A percentile compares a stretch with the other conserved stretches of the same genome.
phyloP scores from a whole-genome alignment of 2,113 vertebrate genomes.

The Ciconia stormi region DNA sequence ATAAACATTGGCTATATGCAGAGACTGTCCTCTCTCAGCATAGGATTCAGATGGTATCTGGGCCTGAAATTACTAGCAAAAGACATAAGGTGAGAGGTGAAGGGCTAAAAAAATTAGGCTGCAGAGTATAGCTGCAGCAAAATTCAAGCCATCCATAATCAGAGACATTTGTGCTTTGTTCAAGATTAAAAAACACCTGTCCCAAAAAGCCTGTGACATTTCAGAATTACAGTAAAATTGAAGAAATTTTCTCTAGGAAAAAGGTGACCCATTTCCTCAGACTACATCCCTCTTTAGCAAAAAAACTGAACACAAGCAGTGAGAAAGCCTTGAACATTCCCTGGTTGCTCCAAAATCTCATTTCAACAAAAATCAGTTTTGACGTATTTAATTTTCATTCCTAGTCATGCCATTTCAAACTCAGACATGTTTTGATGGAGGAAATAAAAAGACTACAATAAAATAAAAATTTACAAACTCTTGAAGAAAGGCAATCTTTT shows the following conservation, averaged over 20 bases:
- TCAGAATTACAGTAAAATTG: constrained; percentile 40
- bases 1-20: neutral
- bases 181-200: neutral
- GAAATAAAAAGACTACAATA: constrained; percentile 52
- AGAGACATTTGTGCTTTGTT: constrained; percentile 5
- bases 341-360: constrained; percentile 30
- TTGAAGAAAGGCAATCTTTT: constrained; percentile 20
- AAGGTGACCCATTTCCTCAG: constrained; percentile 65
- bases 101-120: neutral
- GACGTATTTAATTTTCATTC: constrained; percentile 69
- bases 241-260: constrained; percentile 61
- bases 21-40: neutral
- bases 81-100: neutral
- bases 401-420: constrained; percentile 60
- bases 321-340: constrained; percentile 57
- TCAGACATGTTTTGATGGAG: constrained; percentile 60
- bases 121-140: neutral
- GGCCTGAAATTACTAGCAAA: neutral
- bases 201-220: constrained; percentile 19
- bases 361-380: constrained; percentile 57
- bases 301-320: neutral
- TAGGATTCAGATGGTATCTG: neutral
- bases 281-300: constrained; percentile 38
- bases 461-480: constrained; percentile 55
- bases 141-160: constrained; percentile 2